Evolutionary conservation across 2,113 vertebrate species (phyloP), one percentile per base, ranked within the genome.

Genomic region (Motacilla alba): DNA sequence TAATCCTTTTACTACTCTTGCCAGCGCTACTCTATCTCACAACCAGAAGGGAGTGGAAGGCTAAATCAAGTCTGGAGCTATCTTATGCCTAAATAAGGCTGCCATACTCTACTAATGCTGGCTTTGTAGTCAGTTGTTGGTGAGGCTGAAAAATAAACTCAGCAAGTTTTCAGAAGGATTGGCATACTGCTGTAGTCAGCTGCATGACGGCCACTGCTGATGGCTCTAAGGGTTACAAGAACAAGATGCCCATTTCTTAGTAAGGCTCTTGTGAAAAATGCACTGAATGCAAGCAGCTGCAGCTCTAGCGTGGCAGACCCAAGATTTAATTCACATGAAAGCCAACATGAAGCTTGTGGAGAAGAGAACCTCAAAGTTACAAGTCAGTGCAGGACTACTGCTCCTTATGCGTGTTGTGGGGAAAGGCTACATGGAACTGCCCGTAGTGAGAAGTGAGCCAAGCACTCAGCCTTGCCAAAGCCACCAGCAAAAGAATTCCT

Each of bases 21-120:
- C 89, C 91, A 75, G 52, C 0, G 13, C 90, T 89, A 22, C 62
- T 77, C 63, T 24, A 1, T 86, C 67, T 94, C 80, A 64, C 60
- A 92, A 85, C 60, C 94, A 93, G 69, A 74, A 94, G 93, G 95
- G 91, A 89, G 94, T 59, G 94, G 95, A 92, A 94, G 52, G 93
- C 93, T 95, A 96, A 95, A 96, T 96, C 94, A 83, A 81, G 86
- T 50, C 44, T 81, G 60, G 60, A 91, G 41, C 89, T 37, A 18
- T 70, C 37, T 74, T 78, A 81, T 78, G 89, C 64, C 96, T 91
- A 97, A 94, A 94, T 92, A 95, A 94, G 91, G 93, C 73, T 68
- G 64, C 50, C 11, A 2, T 43, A 20, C 90, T 70, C 58, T 27
- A 2, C 26, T 77, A 33, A 17, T 8, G 28, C 46, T 86, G 9